Conservation (phyloP, 2,888 invertebrate species). For the Clostera curtula region DNA sequence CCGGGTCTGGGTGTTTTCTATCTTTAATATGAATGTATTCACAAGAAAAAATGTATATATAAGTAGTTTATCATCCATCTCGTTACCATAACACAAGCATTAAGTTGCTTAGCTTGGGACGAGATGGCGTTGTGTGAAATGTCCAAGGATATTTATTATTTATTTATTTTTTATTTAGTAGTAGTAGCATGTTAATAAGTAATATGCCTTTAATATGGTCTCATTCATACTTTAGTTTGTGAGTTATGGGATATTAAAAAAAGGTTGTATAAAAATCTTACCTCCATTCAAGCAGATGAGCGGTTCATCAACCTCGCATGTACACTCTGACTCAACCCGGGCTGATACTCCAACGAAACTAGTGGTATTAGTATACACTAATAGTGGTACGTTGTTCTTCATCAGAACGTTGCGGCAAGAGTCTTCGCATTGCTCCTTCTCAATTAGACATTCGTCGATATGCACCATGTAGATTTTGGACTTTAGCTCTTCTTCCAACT, state of each 20-base stretch:
- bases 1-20: too few species aligned
- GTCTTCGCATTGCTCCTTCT: constrained; percentile 80
- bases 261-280: constrained; percentile 31
- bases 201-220: too few species aligned
- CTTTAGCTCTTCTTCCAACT: constrained; percentile 81
- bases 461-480: constrained; percentile 89
- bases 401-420: constrained; percentile 89
- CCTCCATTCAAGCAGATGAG: constrained; percentile 87
- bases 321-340: constrained; percentile 85
- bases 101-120: too few species aligned
- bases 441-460: constrained; percentile 92
- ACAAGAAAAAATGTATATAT: too few species aligned
- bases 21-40: too few species aligned
- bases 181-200: too few species aligned
- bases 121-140: too few species aligned
- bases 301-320: constrained; percentile 74
- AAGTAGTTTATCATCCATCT: too few species aligned
- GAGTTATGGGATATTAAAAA: background rate
- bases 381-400: constrained; percentile 82
- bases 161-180: too few species aligned
- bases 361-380: constrained; percentile 94
- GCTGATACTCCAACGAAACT: constrained; percentile 96
- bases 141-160: too few species aligned
- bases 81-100: too few species aligned
- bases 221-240: too few species aligned